phyloP scores from a whole-genome alignment of 2,797 vertebrate genomes.

The Periparus ater region DNA sequence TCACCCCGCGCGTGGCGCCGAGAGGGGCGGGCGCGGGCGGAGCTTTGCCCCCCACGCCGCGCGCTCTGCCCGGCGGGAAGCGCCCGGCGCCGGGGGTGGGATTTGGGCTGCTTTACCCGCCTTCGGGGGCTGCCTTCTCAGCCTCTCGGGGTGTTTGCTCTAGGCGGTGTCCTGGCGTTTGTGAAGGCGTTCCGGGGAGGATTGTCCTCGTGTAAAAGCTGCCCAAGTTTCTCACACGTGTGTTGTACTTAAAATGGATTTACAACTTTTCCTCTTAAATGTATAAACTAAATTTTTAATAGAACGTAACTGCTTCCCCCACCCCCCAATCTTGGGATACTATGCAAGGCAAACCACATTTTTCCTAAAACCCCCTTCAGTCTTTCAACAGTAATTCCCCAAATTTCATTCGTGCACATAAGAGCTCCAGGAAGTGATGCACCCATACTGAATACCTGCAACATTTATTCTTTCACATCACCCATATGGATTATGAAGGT shows the following conservation, averaged over 20 bases:
- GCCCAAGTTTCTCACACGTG: not conserved
- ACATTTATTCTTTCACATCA: not conserved
- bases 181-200: too few species aligned
- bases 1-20: not conserved
- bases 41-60: fast-evolving
- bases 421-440: not conserved
- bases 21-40: not conserved
- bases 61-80: not conserved
- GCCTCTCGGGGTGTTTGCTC: fast-evolving
- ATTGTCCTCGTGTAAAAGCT: not conserved
- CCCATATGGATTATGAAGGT: not conserved
- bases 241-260: not conserved
- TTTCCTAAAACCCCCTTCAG: not conserved
- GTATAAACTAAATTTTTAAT: not conserved
- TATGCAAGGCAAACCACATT: not conserved
- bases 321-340: too few species aligned
- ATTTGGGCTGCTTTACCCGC: fast-evolving
- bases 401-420: not conserved
- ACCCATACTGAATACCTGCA: not conserved
- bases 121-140: fast-evolving
- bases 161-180: fast-evolving
- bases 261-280: not conserved
- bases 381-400: not conserved
- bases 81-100: fast-evolving
- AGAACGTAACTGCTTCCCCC: not conserved